phyloP scores from a whole-genome alignment of 1,140 invertebrate species.

The Philaenus spumarius region DNA sequence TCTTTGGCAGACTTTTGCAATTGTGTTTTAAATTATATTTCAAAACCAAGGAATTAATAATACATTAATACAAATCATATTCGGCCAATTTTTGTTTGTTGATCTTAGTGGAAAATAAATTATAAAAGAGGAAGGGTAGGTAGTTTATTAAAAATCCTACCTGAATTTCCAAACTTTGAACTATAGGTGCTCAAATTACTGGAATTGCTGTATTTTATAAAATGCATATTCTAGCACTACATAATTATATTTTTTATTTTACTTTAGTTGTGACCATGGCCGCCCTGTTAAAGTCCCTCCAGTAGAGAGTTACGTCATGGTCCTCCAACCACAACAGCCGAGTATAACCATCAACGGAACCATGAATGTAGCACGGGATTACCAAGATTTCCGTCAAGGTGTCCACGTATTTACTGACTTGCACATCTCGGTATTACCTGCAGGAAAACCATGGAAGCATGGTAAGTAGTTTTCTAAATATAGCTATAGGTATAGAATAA shows the following conservation, averaged over 20 bases:
- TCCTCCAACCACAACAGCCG: constrained; percentile 76
- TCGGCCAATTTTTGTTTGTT: no score
- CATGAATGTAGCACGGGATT: constrained; percentile 73
- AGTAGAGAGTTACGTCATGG: constrained; percentile 79
- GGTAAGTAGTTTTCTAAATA: constrained; percentile 34
- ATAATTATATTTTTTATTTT: no score
- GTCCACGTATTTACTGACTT: constrained; percentile 79
- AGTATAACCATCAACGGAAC: constrained; percentile 78
- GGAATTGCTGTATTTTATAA: not conserved
- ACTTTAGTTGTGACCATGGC: constrained; percentile 58
- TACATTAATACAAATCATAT: no score
- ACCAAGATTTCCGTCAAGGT: constrained; percentile 75
- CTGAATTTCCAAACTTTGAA: no score
- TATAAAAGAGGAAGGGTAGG: no score
- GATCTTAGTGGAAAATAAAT: no score
- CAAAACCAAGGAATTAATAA: no score
- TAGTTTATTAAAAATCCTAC: no score
- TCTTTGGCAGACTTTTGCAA: no score
- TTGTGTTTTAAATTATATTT: no score
- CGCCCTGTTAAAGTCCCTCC: constrained; percentile 61
- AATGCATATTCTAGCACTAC: not conserved
- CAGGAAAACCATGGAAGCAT: constrained; percentile 39
- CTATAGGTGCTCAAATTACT: no score
- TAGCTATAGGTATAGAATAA: no score
- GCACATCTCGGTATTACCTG: constrained; percentile 54